Base-by-base conservation (phyloP, 2,888 invertebrate species). In the Stenichneumon culpator region DNA sequence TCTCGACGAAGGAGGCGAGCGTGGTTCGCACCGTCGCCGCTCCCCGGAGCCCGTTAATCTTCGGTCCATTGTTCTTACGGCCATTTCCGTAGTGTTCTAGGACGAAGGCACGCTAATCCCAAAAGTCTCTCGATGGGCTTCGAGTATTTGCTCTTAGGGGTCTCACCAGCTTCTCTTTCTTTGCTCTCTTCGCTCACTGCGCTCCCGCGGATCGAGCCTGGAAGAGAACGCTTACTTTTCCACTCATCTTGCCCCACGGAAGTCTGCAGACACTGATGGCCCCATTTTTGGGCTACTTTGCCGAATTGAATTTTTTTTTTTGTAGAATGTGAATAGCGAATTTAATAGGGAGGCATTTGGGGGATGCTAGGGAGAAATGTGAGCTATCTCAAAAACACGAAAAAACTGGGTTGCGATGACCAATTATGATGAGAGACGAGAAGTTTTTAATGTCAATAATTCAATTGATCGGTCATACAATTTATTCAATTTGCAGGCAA, bases 41-140 rank as follows among this genome's bases (percentile, higher is more conserved):
- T 79, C 78, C 86, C 79, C 86, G 86, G 88, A 86, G 86, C 88
- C 89, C 87, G 86, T 89, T 89, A 88, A 89, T 89, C 88, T 87
- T 79, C 22, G 83, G 79, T 83, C 85, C 89, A 89, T 88, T 89
- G 89, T 89, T 86, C 87, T 86, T 85, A 82, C 74, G 73, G 83
- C 70, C 86, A 83, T 87, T 86, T 84, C 85, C 86, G 47, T 47
- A 39, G 63, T 63, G 70, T 70, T 87, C 82, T 83, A 82, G 84
- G 86, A 83, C 84, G 70, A 68, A 74, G 52, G n/a, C 60, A 65
- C 25, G 63, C 68, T 82, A 86, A 86, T 86, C 82, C 82, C 7
- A 69, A 79, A 86, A 84, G 79, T 82, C 75, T 60, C 57, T 52
- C 63, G 54, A 82, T 75, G 69, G 44, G 78, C 78, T 54, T 74